These are phyloP conservation scores for Orthonevra nobilis DNA, from an alignment of 2,888 invertebrate genomes.

Conservation along the genomic window DNA sequence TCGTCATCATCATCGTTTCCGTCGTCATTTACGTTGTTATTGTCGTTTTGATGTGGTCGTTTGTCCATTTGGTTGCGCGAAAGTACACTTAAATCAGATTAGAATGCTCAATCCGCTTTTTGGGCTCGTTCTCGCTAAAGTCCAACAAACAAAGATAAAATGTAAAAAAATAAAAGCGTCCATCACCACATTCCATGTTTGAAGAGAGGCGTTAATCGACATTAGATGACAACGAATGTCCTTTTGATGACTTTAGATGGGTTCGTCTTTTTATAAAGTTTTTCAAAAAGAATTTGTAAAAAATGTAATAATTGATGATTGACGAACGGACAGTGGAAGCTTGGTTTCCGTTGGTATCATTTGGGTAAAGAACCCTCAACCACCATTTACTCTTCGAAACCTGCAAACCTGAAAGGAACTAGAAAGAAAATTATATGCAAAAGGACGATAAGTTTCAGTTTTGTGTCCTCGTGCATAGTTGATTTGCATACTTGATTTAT, in stretches of 20 bases:
- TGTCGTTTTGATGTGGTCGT: slow-evolving; percentile 8
- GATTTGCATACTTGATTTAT: slow-evolving; percentile 34
- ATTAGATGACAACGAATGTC: slow-evolving; percentile 53
- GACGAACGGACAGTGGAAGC: too few species aligned
- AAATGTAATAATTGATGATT: not conserved
- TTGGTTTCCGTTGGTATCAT: slow-evolving; percentile 11
- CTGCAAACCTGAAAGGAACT: not conserved
- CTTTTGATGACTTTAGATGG: slow-evolving; percentile 37
- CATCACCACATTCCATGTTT: not conserved
- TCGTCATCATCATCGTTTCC: not conserved
- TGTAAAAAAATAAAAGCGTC: not conserved
- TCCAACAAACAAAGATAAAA: too few species aligned
- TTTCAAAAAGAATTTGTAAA: not conserved
- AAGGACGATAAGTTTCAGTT: too few species aligned
- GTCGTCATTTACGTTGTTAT: too few species aligned
- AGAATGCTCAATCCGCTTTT: slow-evolving; percentile 43
- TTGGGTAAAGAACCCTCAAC: too few species aligned
- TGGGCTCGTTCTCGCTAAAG: too few species aligned
- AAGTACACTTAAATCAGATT: slow-evolving; percentile 49
- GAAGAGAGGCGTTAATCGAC: slow-evolving; percentile 51
- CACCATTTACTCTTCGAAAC: not conserved
- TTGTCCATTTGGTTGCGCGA: slow-evolving; percentile 42
- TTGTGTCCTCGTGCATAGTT: not conserved
- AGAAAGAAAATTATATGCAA: too few species aligned
- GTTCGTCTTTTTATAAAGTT: too few species aligned